Evolutionary conservation across 1,140 invertebrate species (phyloP).

Genomic region (Aphelenchoides fujianensis): DNA sequence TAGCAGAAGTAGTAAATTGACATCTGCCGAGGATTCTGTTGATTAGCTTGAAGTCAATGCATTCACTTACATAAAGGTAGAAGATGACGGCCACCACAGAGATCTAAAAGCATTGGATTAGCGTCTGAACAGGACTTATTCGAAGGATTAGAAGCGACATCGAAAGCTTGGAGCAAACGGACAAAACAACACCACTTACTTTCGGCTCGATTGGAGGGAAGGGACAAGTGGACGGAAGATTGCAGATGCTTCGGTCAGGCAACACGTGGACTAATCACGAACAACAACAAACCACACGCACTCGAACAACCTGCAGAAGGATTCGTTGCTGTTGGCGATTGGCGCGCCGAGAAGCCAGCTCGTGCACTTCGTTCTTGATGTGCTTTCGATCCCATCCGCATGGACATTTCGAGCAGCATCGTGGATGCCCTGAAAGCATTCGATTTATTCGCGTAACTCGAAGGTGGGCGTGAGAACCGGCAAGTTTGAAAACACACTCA

Average conservation of each 20-base stretch:
- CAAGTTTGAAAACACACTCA: neutral
- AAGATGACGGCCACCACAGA: conserved; percentile 60
- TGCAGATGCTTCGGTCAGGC: too few relatives aligned
- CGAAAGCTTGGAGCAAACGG: neutral
- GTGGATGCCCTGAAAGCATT: conserved; percentile 56
- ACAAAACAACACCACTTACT: conserved; percentile 3
- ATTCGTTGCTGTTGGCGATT: conserved; percentile 60
- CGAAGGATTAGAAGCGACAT: too few relatives aligned
- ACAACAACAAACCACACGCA: neutral
- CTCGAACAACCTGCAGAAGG: conserved; percentile 51
- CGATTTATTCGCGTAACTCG: neutral
- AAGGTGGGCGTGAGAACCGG: neutral
- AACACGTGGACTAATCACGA: neutral
- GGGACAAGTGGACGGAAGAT: neutral
- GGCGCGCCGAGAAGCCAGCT: conserved; percentile 54
- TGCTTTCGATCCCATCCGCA: conserved; percentile 61
- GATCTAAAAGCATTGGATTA: conserved; percentile 44
- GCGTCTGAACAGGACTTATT: neutral
- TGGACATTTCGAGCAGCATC: conserved; percentile 61
- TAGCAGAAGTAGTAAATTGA: conserved; percentile 57
- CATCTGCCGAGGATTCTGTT: too few relatives aligned
- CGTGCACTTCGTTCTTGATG: conserved; percentile 50
- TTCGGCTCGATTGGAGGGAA: too few relatives aligned
- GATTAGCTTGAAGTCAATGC: too few relatives aligned
- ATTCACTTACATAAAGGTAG: conserved; percentile 62